Evolutionary conservation across 1,140 invertebrate genomes (phyloP), one percentile per base, ranked within the genome.

Genomic region (Tachypleus tridentatus): DNA sequence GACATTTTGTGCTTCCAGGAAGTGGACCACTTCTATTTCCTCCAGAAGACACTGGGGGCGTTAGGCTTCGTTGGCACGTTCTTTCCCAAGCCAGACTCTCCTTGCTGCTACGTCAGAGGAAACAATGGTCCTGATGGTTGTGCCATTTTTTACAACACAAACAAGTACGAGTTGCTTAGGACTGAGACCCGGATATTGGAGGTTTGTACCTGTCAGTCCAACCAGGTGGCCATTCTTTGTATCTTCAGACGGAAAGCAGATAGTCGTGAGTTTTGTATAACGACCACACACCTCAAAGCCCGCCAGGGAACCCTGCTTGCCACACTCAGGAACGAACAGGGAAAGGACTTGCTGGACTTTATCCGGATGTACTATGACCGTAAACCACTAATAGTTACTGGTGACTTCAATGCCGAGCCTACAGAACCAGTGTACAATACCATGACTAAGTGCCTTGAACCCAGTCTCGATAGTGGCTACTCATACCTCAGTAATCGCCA

Each of bases 91-190:
- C 87, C 87, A 3, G 85, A 89, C 72, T 89, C 87, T 0, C 87
- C 87, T 0, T 89, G 87, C 74, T 76, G 88, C 11, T 87, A 88
- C 70, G 80, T 87, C 56, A 75, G 81, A 63, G 82, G 82, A 56
- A 88, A 88, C 72, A 86, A 85, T 69, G 87, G 88, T 3, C 87
- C 88, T 0, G 88, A 91, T 76, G 88, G 88, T 4, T 90, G 87
- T 74, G 87, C 87, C 3, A 79, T 90, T 48, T 90, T 91, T 74
- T 88, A 83, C 73, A 78, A 81, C 57, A 79, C 77, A 57, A 77
- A 82, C 57, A 84, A 84, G 74, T 83, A 87, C 63, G 80, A 85
- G 64, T 73, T 87, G 49, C 63, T 86, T 5, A 73, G 79, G 58
- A 80, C 78, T 29, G 80, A 86, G 56, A 82, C 80, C 3, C 76